A percentile compares a stretch with the other conserved stretches of the same genome.
Conservation (phyloP, 2,888 invertebrate genomes). For the Melangyna quadrimaculata region DNA sequence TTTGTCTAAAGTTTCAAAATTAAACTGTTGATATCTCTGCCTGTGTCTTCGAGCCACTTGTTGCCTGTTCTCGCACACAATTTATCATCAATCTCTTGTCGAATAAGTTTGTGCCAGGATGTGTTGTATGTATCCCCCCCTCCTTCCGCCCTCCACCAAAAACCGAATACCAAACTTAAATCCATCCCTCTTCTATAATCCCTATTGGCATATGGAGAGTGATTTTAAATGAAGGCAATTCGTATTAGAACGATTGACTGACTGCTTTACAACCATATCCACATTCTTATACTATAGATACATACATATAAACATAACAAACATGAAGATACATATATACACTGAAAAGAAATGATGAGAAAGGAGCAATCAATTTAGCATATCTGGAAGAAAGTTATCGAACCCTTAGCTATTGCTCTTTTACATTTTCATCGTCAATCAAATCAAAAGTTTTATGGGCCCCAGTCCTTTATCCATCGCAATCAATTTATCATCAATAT, state of each 20-base stretch:
- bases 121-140: neutral
- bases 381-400: constrained; percentile 47
- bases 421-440: constrained; percentile 58
- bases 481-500: constrained; percentile 59
- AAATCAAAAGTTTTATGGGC: constrained; percentile 52
- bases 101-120: neutral
- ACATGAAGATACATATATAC: too few species aligned
- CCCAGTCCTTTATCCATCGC: neutral
- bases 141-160: neutral
- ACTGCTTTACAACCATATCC: constrained; percentile 1
- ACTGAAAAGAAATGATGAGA: constrained; percentile 2
- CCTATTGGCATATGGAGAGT: constrained; percentile 12
- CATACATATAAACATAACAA: too few species aligned
- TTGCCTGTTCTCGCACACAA: constrained; percentile 48
- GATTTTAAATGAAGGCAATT: constrained; percentile 44
- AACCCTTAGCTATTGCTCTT: constrained; percentile 52
- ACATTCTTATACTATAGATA: neutral
- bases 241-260: constrained; percentile 4
- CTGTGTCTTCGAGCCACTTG: constrained; percentile 53
- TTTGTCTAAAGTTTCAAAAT: constrained; percentile 60
- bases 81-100: constrained; percentile 42
- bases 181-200: constrained; percentile 18
- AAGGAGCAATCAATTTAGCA: constrained; percentile 61
- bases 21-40: constrained; percentile 60
- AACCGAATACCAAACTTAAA: constrained; percentile 6